Evolutionary conservation across 2,888 invertebrate genomes (phyloP).

Genomic region (Napeogenes sylphis): DNA sequence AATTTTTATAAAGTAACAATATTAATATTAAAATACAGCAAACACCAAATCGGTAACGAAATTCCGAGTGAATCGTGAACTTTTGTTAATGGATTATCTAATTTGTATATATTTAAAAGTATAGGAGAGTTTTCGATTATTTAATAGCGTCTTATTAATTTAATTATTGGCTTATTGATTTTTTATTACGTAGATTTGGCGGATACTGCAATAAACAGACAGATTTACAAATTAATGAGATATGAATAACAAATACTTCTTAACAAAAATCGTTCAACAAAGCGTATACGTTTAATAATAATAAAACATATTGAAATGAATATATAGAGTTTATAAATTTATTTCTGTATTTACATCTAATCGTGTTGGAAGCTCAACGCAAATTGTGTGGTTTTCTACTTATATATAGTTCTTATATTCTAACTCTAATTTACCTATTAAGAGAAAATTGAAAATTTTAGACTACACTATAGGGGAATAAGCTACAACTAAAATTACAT

Average conservation of each 20-base stretch:
- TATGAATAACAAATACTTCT: slow-evolving; percentile 20
- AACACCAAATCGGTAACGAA: slow-evolving; percentile 3
- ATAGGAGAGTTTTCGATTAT: not conserved
- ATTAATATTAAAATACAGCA: slow-evolving; percentile 3
- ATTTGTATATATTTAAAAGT: not conserved
- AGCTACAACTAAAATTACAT: slow-evolving; percentile 24
- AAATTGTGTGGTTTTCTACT: slow-evolving; percentile 67
- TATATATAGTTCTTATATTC: slow-evolving; percentile 41
- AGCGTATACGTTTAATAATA: slow-evolving; percentile 22
- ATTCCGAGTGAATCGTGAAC: not conserved
- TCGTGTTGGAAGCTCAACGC: slow-evolving; percentile 79
- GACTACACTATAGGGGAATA: slow-evolving; percentile 12
- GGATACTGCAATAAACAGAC: slow-evolving; percentile 14
- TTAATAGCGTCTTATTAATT: not conserved
- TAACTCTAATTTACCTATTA: slow-evolving; percentile 36
- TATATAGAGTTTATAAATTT: slow-evolving; percentile 31
- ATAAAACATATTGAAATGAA: slow-evolving; percentile 22
- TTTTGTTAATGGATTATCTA: not conserved
- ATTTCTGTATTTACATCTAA: slow-evolving; percentile 76
- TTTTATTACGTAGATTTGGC: slow-evolving; percentile 17
- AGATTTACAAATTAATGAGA: slow-evolving; percentile 20
- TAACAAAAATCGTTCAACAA: slow-evolving; percentile 17
- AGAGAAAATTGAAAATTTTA: slow-evolving; percentile 23
- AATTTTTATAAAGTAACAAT: slow-evolving; percentile 30
- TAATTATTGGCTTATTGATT: not conserved